Base-by-base conservation (phyloP, 2,888 invertebrate species). In the Xylocampa areola region DNA sequence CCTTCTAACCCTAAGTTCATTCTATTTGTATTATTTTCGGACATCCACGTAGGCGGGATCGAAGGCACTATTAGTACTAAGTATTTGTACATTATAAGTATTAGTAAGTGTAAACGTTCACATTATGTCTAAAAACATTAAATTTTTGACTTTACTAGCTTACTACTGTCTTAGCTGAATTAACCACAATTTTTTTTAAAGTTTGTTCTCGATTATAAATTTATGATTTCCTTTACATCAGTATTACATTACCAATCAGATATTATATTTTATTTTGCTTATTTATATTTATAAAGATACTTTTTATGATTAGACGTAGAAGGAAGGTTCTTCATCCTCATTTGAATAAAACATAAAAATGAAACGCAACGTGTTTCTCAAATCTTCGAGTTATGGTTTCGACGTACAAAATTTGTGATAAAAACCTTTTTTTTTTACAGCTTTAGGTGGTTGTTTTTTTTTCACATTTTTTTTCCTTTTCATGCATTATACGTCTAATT, bases 331-430 rank as follows among this genome's bases (percentile, higher is more conserved):
- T n/a, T n/a, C n/a, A 77, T 68, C 72, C 79, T 77, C 78, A 85
- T 87, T 87, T 86, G 84, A 87, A 87, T 87, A 85, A 81, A 68
- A 77, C 80, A 83, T 86, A 84, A 83, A 82, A 80, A 69, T 70
- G 65, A 74, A 77, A 79, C 65, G 73, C 66, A 59, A 72, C 64
- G 50, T 62, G 50, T 66, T 66, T 57, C 57, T 58, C 44, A 45
- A 62, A 67, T 62, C 32, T 58, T 48, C 29, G 4, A 36, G 54
- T 32, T 61, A 59, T 49, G 51, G 59, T 69, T 64, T 68, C 57
- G 48, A 61, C 59, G 60, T 52, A 50, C 25, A 50, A 48, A 49
- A 48, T 43, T 33, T 25, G 29, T 14, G 39, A 52, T 52, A 55
- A 36, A 61, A 54, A 45, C 30, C n/a, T 49, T 48, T 57, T 47